Percentiles rank a stretch among this genome's conserved stretches.
phyloP scores from a whole-genome alignment of 2,113 vertebrate species.

The Tenrec ecaudatus region DNA sequence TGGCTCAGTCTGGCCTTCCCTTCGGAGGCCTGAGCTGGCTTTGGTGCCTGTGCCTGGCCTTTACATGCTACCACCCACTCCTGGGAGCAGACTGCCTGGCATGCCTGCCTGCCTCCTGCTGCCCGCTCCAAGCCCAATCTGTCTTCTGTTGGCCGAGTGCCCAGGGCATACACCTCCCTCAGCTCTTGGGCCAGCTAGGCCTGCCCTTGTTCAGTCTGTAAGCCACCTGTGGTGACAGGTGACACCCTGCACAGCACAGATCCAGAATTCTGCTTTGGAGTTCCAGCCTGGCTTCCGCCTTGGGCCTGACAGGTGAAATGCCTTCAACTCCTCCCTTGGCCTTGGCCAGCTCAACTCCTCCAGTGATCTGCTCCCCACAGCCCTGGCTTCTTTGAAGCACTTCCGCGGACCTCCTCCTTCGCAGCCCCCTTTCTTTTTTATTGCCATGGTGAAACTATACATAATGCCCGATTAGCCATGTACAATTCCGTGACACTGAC shows the following conservation, averaged over 20 bases:
- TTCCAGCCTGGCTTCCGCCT: background rate
- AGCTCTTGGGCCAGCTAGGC: background rate
- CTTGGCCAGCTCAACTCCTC: background rate
- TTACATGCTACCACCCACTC: background rate
- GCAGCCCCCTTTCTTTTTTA: background rate
- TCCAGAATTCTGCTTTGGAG: background rate
- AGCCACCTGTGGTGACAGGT: constrained; percentile 17
- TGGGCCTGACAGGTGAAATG: background rate
- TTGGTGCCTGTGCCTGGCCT: background rate
- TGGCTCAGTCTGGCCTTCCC: constrained; percentile 24
- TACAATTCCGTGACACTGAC: background rate
- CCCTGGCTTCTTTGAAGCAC: background rate
- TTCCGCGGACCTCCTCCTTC: background rate
- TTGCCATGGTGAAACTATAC: background rate
- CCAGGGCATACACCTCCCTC: background rate
- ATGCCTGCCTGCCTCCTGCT: background rate
- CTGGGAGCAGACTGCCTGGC: background rate
- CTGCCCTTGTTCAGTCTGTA: background rate
- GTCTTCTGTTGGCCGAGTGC: background rate
- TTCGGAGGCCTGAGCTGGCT: background rate
- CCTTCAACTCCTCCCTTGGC: background rate
- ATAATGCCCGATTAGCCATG: background rate
- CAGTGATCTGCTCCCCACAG: background rate
- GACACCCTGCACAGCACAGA: background rate
- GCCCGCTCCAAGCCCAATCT: background rate